Conservation (phyloP, 2,113 vertebrate genomes). For the Atrichornis clamosus region DNA sequence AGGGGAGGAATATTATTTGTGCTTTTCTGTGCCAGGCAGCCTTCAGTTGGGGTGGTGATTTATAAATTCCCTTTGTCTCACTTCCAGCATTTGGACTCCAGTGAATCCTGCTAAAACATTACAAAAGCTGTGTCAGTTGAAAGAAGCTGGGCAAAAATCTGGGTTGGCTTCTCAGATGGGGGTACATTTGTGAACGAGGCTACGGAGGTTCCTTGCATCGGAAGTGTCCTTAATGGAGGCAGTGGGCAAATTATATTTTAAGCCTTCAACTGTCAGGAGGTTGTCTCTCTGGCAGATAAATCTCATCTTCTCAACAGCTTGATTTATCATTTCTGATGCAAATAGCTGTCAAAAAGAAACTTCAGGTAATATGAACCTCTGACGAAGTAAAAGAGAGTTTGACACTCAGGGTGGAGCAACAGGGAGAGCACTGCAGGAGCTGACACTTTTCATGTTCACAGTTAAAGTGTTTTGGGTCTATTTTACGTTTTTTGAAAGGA, state of each 20-base stretch:
- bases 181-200: neutral
- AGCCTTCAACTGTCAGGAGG: neutral
- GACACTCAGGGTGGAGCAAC: neutral
- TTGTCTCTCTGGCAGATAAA: neutral
- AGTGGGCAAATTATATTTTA: neutral
- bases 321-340: neutral
- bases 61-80: neutral
- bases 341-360: neutral
- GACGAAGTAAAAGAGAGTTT: neutral
- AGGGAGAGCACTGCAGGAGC: neutral
- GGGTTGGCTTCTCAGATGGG: neutral
- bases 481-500: neutral
- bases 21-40: neutral
- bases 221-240: neutral
- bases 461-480: neutral
- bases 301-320: neutral
- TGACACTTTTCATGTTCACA: neutral
- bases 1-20: neutral
- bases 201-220: neutral
- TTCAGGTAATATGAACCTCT: neutral
- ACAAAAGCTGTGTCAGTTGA: neutral
- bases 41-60: neutral
- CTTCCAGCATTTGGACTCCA: neutral
- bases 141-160: neutral
- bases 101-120: neutral